phyloP scores from a whole-genome alignment of 2,888 invertebrate species.

The Caenorhabditis zanzibari region DNA sequence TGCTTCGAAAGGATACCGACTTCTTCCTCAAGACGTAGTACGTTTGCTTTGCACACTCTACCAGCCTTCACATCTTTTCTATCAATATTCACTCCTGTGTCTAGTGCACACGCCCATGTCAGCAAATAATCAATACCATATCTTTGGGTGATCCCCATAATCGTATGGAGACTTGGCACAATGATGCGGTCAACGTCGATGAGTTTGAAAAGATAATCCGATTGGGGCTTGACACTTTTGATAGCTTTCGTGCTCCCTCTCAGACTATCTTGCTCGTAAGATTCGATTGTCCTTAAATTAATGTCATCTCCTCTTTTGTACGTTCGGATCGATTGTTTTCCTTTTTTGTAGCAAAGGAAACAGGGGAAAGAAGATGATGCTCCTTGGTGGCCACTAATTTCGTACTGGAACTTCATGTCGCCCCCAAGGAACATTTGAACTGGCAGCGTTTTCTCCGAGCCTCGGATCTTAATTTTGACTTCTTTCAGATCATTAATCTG shows the following conservation, averaged over 20 bases:
- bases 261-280: neutral
- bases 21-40: neutral
- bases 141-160: slow-evolving; percentile 10
- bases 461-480: neutral
- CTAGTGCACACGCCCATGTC: neutral
- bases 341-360: neutral
- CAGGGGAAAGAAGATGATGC: neutral
- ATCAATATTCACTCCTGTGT: neutral
- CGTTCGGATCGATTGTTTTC: neutral
- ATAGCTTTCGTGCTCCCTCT: neutral
- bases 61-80: neutral
- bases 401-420: slow-evolving; percentile 18
- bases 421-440: slow-evolving; percentile 6
- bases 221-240: neutral
- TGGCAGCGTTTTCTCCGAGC: neutral
- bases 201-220: neutral
- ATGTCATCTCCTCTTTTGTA: neutral
- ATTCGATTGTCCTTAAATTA: neutral
- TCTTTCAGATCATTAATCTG: neutral
- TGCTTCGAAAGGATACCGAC: neutral
- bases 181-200: neutral
- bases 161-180: neutral
- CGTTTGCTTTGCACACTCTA: neutral
- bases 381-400: slow-evolving; percentile 29
- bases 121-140: slow-evolving; percentile 16